Evolutionary conservation across 2,113 vertebrate species (phyloP).

Genomic region (Hipposideros armiger): DNA sequence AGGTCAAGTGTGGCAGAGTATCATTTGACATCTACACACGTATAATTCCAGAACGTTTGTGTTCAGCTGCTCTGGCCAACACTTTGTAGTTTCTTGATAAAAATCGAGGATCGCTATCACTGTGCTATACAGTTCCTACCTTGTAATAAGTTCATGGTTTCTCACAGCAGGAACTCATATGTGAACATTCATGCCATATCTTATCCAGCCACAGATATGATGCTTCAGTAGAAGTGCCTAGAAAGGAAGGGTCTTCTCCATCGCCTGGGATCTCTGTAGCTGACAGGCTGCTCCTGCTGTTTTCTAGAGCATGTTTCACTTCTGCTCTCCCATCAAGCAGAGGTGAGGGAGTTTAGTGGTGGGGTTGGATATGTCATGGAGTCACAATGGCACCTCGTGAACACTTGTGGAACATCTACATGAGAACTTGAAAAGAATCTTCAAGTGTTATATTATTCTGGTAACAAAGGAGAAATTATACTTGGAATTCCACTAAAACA

Average conservation of each 20-base stretch:
- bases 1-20: background rate
- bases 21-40: background rate
- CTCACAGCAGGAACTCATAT: background rate
- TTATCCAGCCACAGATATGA: background rate
- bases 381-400: background rate
- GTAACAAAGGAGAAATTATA: background rate
- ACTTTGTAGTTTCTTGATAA: background rate
- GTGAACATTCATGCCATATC: background rate
- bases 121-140: background rate
- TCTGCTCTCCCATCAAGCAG: background rate
- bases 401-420: background rate
- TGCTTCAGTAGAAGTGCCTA: background rate
- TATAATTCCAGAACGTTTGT: background rate
- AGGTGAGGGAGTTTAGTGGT: background rate
- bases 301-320: background rate
- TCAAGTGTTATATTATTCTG: conserved; percentile 1
- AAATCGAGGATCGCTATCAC: background rate
- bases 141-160: background rate
- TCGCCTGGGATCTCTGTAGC: background rate
- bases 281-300: background rate
- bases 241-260: background rate
- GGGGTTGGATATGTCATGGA: background rate
- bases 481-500: background rate
- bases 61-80: background rate
- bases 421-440: background rate